phyloP scores from a whole-genome alignment of 2,113 vertebrate species.

The Mirounga angustirostris region DNA sequence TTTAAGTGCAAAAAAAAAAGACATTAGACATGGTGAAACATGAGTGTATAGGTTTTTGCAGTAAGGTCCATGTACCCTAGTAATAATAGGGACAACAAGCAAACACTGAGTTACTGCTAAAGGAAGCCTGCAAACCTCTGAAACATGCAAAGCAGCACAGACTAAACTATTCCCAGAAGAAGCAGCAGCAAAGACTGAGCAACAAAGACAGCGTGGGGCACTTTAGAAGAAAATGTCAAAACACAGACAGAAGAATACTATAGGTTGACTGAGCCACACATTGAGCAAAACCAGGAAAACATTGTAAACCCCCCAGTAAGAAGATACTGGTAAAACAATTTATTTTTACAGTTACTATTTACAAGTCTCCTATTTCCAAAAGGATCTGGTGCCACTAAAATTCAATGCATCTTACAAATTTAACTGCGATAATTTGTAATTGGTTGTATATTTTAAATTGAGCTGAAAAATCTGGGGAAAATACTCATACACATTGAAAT shows the following conservation, averaged over 20 bases:
- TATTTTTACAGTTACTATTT: neutral
- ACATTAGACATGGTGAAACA: neutral
- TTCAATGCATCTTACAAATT: neutral
- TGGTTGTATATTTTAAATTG: neutral
- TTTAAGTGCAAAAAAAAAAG: neutral
- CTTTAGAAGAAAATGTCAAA: neutral
- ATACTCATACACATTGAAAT: neutral
- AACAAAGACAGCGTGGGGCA: neutral
- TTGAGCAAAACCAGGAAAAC: neutral
- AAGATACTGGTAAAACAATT: neutral
- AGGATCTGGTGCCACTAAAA: neutral
- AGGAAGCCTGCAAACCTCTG: neutral
- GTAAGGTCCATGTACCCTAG: neutral
- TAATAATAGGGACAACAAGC: neutral
- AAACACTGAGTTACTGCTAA: neutral
- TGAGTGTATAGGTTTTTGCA: neutral
- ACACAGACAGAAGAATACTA: neutral
- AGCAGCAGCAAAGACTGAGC: neutral
- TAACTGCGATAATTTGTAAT: neutral
- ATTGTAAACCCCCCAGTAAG: neutral
- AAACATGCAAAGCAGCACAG: neutral
- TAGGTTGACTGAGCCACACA: neutral
- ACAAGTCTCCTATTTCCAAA: neutral
- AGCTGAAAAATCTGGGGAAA: conserved; percentile 26
- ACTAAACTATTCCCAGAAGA: neutral